Conservation (phyloP, 2,797 vertebrate genomes). For the Mormyrops attenuatus region DNA sequence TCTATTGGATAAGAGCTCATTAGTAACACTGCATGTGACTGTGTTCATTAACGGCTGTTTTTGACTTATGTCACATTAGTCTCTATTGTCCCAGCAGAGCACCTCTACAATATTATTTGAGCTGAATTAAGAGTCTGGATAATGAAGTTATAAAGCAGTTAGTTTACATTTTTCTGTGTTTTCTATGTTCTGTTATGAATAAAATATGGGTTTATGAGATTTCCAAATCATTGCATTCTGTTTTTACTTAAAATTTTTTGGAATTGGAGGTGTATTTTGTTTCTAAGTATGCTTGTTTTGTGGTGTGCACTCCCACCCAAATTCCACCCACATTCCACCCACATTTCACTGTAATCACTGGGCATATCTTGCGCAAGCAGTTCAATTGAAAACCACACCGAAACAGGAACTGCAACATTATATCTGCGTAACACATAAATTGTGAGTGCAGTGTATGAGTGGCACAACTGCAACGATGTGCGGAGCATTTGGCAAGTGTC, state of each 20-base stretch:
- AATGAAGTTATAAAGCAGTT: no score
- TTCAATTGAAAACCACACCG: neutral
- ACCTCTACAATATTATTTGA: no score
- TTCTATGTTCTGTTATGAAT: no score
- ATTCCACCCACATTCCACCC: no score
- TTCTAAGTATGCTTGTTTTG: neutral
- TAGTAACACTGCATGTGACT: neutral
- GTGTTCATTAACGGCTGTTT: neutral
- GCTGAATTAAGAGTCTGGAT: no score
- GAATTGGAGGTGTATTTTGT: neutral
- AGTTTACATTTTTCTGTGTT: no score
- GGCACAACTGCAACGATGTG: neutral
- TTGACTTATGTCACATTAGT: neutral
- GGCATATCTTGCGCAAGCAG: neutral
- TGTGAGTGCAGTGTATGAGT: neutral
- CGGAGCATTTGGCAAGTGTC: slow-evolving; percentile 2
- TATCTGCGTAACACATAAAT: neutral
- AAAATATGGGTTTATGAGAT: no score
- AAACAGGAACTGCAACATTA: neutral
- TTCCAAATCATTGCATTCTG: no score
- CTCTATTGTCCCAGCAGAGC: neutral
- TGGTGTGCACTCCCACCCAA: neutral
- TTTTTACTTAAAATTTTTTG: no score
- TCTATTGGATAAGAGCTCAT: neutral
- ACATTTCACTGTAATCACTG: neutral